Evolutionary conservation across 2,113 vertebrate species (phyloP).

Genomic region (Muntiacus reevesi): DNA sequence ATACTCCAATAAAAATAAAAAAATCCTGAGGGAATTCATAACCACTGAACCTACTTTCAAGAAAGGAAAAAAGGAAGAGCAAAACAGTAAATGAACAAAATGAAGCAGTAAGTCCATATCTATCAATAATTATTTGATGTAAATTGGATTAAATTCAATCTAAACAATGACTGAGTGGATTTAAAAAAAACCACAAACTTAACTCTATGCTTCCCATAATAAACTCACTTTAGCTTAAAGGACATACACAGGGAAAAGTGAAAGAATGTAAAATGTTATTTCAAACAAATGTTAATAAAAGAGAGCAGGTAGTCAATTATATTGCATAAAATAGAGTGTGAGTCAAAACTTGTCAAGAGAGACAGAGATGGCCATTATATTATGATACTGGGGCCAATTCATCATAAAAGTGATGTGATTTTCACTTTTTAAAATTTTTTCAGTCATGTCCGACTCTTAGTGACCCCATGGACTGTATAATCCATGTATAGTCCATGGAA

Average conservation of each 20-base stretch:
- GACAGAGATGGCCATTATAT: neutral
- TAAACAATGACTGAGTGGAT: neutral
- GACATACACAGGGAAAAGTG: neutral
- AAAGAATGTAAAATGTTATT: neutral
- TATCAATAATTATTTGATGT: neutral
- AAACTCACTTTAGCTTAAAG: neutral
- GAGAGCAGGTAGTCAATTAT: neutral
- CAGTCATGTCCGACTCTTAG: too few relatives aligned
- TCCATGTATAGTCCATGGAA: too few relatives aligned
- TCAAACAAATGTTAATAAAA: neutral
- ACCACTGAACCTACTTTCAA: neutral
- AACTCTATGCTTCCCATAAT: neutral
- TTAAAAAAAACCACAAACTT: neutral
- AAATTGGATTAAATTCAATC: neutral
- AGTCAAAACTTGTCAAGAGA: neutral
- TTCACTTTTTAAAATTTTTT: too few relatives aligned
- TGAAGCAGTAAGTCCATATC: neutral
- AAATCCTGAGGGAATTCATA: too few relatives aligned
- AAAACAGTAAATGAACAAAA: neutral
- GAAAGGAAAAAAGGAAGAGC: neutral
- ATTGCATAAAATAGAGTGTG: neutral
- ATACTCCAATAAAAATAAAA: too few relatives aligned
- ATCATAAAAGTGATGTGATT: neutral
- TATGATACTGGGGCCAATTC: neutral
- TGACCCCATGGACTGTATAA: too few relatives aligned